A percentile compares a stretch with the other conserved stretches of the same genome.
phyloP scores from a whole-genome alignment of 2,888 invertebrate species.

The Scaptodrosophila latifasciaeformis region DNA sequence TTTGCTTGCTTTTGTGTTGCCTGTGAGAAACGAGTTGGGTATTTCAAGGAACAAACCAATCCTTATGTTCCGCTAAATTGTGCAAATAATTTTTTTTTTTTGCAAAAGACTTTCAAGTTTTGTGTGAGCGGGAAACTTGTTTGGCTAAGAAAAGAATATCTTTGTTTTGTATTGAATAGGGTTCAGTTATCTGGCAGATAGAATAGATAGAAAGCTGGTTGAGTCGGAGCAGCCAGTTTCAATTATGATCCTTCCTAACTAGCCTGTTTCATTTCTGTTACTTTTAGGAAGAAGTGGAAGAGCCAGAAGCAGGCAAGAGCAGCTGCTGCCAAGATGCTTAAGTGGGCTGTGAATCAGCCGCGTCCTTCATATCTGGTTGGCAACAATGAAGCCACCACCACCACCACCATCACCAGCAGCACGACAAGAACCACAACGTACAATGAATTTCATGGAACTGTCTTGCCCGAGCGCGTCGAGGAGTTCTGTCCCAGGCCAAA shows the following conservation, averaged over 20 bases:
- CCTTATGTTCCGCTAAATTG: too few relatives aligned
- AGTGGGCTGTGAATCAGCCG: constrained; percentile 73
- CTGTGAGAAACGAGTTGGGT: too few relatives aligned
- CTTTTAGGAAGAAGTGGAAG: constrained; percentile 22
- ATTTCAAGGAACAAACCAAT: too few relatives aligned
- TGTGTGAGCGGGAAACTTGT: too few relatives aligned
- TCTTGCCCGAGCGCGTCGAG: constrained; percentile 5
- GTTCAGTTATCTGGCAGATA: too few relatives aligned
- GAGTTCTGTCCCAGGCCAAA: constrained; percentile 19
- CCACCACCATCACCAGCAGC: constrained; percentile 18
- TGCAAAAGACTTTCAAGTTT: too few relatives aligned
- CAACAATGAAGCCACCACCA: too few relatives aligned
- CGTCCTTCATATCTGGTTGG: constrained; percentile 64
- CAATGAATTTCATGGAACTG: constrained; percentile 22
- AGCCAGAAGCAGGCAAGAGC: constrained; percentile 29
- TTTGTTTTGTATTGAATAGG: too few relatives aligned
- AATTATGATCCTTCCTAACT: constrained; percentile 29
- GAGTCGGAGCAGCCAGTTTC: constrained; percentile 34
- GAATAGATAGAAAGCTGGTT: neutral
- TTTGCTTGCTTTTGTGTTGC: too few relatives aligned
- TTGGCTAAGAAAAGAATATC: too few relatives aligned
- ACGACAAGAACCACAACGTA: constrained; percentile 6
- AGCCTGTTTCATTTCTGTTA: constrained; percentile 29
- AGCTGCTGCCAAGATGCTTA: constrained; percentile 59
- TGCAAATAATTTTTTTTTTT: too few relatives aligned